Base-by-base conservation (phyloP, 2,113 vertebrate genomes). In the Telmatochromis brachygnathus region DNA sequence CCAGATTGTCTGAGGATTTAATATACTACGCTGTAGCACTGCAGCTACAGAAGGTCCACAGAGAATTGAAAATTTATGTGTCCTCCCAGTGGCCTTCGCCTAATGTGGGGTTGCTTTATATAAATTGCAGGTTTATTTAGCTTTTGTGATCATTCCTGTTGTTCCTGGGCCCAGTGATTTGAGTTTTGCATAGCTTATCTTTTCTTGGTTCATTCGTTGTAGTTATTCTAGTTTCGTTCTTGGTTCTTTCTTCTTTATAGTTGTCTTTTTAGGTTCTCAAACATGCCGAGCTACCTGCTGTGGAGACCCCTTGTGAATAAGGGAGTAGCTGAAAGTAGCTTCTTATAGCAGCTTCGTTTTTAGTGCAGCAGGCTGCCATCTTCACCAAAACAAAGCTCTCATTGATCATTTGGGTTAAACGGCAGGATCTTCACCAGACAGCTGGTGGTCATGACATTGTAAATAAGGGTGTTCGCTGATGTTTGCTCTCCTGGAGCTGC, bases 321-420 rank as follows among this genome's bases (percentile, higher is more conserved):
- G 13, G 14, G 21, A 73, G 68, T 6, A 6, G 39, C 21, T 73
- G 37, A 45, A 45, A 73, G 68, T 26, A 70, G 1, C 37, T 45
- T 17, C 65, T 73, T 4, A 6, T 26, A 73, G 65, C 13, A 73
- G 39, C 3, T 73, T 73, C 14, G 0, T 28, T 73, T 30, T 30
- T 30, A 77, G 70, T n/a, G 42, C 23, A 77, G 23, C 70, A n/a
- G 45, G 45, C 15, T 49, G 70, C 42, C 42, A 49, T 19, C 26
- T 49, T 77, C 10, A 77, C 70, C 23, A 45, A 21, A 58, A 86
- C 45, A 35, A 17, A 23, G 51, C 6, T 2, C 51, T 81, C 73
- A 83, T 87, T 82, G 65, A 89, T 90, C 58, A 73, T 80, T 68
- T 37, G 35, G 65, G 79, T 84, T 81, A 82, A 82, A 39, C 55